Conservation (phyloP, 2,888 invertebrate genomes). For the Synergus laeviventris region DNA sequence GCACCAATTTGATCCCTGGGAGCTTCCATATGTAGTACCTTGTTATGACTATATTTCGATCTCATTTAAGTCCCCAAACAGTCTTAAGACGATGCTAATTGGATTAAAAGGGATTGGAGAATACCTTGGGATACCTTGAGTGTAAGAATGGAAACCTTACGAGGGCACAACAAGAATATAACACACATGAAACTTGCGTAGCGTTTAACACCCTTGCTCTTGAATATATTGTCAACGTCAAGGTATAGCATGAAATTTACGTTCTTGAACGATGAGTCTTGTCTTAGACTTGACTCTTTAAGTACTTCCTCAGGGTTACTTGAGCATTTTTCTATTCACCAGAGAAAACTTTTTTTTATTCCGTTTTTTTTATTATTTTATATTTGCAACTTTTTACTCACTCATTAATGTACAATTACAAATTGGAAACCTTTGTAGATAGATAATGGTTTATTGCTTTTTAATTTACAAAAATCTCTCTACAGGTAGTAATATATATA, state of each 20-base stretch:
- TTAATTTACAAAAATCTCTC: too few species aligned
- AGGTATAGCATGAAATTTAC: conserved; percentile 44
- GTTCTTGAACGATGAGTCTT: conserved; percentile 49
- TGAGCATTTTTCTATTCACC: not conserved
- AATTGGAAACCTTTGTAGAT: too few species aligned
- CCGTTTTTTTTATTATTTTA: too few species aligned
- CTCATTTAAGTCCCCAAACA: conserved; percentile 71
- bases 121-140: conserved; percentile 71
- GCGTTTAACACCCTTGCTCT: conserved; percentile 51
- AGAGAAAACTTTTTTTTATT: too few species aligned
- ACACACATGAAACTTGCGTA: conserved; percentile 51
- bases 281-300: not conserved
- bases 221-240: conserved; percentile 5
- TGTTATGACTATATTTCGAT: conserved; percentile 57
- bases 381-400: too few species aligned
- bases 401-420: too few species aligned
- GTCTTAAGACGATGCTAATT: conserved; percentile 73
- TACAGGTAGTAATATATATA: too few species aligned
- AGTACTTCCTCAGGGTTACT: not conserved
- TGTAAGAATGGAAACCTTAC: conserved; percentile 70
- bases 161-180: conserved; percentile 62
- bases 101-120: conserved; percentile 72
- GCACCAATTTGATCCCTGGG: conserved; percentile 54
- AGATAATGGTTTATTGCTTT: too few species aligned
- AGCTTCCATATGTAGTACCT: conserved; percentile 66